These are phyloP conservation scores for Phyllostomus discolor DNA, from an alignment of 2,113 vertebrate genomes.

Conservation along the genomic window DNA sequence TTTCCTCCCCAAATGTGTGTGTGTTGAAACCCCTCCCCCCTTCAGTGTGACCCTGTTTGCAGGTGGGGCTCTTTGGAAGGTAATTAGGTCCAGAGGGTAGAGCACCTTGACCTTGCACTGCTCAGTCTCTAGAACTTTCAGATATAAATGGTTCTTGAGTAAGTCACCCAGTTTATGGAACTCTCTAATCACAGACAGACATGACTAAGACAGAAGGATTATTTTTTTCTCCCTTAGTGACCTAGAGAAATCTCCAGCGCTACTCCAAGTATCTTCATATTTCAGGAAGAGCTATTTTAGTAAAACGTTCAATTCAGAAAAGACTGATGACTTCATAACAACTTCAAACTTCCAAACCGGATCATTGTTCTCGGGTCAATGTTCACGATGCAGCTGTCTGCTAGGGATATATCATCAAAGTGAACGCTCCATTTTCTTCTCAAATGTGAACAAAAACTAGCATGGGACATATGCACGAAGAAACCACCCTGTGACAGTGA, in stretches of 20 bases:
- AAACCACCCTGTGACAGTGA: background rate
- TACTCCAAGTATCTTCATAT: background rate
- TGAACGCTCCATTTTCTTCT: background rate
- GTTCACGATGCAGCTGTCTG: background rate
- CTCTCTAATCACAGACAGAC: background rate
- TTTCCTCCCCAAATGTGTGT: background rate
- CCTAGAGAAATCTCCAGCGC: background rate
- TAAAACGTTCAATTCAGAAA: slow-evolving; percentile 12
- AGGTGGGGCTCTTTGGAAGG: background rate
- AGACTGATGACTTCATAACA: background rate
- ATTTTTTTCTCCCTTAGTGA: background rate
- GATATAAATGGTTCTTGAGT: background rate
- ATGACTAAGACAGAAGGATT: background rate
- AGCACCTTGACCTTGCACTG: background rate
- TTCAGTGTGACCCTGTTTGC: background rate
- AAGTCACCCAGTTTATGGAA: background rate
- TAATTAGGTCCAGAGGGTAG: no score
- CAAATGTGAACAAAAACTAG: background rate
- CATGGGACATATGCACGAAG: background rate
- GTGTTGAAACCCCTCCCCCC: background rate
- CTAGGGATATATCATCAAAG: background rate
- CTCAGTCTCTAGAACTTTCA: background rate
- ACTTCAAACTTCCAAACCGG: background rate
- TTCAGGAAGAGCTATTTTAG: background rate
- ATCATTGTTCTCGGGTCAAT: background rate